Evolutionary conservation across 2,888 invertebrate genomes (phyloP).

Genomic region (Caradrina kadenii): DNA sequence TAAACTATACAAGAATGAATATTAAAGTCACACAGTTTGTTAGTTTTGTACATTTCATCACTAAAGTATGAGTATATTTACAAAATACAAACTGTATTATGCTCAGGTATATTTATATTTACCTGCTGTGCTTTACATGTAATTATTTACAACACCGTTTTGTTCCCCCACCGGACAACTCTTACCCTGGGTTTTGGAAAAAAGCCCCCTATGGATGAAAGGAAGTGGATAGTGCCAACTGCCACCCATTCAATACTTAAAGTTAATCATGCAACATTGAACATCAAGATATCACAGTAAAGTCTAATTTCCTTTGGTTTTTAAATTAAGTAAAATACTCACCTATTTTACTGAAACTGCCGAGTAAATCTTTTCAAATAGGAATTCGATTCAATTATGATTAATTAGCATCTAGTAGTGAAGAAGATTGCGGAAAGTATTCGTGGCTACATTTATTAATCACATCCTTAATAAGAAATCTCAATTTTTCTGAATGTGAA

Average conservation of each 20-base stretch:
- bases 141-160: slow-evolving; percentile 25
- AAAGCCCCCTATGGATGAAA: slow-evolving; percentile 24
- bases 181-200: slow-evolving; percentile 45
- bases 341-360: slow-evolving; percentile 7
- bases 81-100: background rate
- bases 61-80: background rate
- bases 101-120: background rate
- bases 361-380: background rate
- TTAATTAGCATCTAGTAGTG: too few species aligned
- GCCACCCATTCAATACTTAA: background rate
- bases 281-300: background rate
- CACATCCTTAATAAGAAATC: too few species aligned
- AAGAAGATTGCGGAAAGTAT: too few species aligned
- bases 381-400: too few species aligned
- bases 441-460: too few species aligned
- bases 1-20: background rate
- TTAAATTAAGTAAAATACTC: background rate
- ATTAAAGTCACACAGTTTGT: background rate
- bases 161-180: slow-evolving; percentile 38
- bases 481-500: too few species aligned
- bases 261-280: slow-evolving; percentile 26
- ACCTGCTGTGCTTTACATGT: background rate
- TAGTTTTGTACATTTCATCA: background rate
- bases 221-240: slow-evolving; percentile 29
- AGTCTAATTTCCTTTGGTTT: background rate